Evolutionary conservation across 1,140 invertebrate genomes (phyloP), one percentile per base, ranked within the genome.

Genomic region (Homalodisca vitripennis): DNA sequence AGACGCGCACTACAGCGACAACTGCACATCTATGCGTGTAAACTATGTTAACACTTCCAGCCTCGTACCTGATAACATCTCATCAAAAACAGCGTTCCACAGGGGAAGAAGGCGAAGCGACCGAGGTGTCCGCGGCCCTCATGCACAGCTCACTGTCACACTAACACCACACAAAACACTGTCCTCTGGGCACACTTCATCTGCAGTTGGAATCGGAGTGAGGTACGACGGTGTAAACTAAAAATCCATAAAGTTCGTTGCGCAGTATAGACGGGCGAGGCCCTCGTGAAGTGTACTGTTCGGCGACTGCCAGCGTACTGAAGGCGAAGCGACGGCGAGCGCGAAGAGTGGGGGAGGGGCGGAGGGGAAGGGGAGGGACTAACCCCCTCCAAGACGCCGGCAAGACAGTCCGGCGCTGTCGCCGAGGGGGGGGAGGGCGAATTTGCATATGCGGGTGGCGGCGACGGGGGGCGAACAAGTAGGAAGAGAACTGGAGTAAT

Each of bases 181-280:
- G 34, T 41, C 34, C 34, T 10, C 34, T 41, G 34, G 6, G 34
- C 6, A 41, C 17, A 17, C 6, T 10, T 41, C 34, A 41, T 41
- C 6, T 41, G 34, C 6, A 6, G 34, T 10, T 10, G 34, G 17
- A 41, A 10, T 41, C 17, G 17, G 26, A 53, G 48, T 53, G n/a
- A n/a, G n/a, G n/a, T n/a, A n/a, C n/a, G n/a, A n/a, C n/a, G n/a
- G n/a, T n/a, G n/a, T n/a, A n/a, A 53, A 53, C 48, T 53, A 27
- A 60, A 60, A 60, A 60, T 60, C 55, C 55, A 60, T 60, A 60
- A 41, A 60, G 55, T 60, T 60, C 55, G 55, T 60, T 60, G 55
- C 55, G 27, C 27, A 51, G 22, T 60, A 12, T 60, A 24, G 24
- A n/a, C 55, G 24, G 2, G 12, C 26, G 26, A 51, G 55, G 2